phyloP scores from a whole-genome alignment of 2,797 vertebrate species.

The Cephalopachus bancanus region DNA sequence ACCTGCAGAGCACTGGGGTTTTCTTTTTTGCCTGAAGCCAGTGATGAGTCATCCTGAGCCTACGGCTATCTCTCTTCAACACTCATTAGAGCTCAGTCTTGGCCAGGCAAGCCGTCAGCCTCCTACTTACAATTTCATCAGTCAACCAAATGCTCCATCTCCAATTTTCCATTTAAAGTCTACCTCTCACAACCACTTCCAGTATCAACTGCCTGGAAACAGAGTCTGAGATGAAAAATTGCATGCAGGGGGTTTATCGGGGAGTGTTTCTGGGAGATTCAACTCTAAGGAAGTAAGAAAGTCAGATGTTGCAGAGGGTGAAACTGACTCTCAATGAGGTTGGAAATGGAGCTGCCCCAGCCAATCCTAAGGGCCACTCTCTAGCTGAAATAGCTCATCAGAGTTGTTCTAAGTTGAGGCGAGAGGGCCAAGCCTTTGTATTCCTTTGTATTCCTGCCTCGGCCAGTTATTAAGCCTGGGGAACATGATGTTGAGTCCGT shows the following conservation, averaged over 20 bases:
- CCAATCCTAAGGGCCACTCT: not conserved
- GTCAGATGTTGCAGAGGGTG: not conserved
- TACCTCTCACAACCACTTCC: not conserved
- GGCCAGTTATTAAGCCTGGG: not conserved
- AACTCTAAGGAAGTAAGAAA: not conserved
- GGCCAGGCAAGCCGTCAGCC: not conserved
- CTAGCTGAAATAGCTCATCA: not conserved
- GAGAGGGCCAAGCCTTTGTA: not conserved
- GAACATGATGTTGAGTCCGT: not conserved
- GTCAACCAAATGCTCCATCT: fast-evolving
- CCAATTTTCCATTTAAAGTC: not conserved
- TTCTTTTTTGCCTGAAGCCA: not conserved
- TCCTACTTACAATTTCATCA: not conserved
- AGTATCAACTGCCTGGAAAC: not conserved
- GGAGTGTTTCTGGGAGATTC: not conserved
- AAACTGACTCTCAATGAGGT: fast-evolving
- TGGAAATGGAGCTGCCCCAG: fast-evolving
- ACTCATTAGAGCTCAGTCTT: not conserved
- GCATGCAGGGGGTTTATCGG: fast-evolving
- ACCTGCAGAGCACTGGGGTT: not conserved
- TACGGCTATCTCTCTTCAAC: not conserved
- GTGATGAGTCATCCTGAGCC: not conserved
- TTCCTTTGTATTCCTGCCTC: not conserved
- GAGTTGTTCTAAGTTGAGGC: not conserved
- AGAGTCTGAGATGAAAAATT: not conserved